Evolutionary conservation across 2,888 invertebrate species (phyloP), one percentile per base, ranked within the genome.

Genomic region (Diplazon laetatorius): DNA sequence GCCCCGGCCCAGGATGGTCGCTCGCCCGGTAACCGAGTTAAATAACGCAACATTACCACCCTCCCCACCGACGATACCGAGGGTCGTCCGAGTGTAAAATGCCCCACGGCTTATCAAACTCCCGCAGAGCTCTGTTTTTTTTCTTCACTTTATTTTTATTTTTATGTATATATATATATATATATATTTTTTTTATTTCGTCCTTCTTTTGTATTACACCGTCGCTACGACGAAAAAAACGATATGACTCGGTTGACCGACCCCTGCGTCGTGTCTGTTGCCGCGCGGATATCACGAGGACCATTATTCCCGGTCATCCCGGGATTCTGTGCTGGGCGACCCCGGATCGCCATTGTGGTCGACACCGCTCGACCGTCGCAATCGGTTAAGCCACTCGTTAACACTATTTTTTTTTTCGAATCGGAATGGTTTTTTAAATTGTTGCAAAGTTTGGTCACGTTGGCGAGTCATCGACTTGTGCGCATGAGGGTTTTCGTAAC

Each of bases 51-150:
- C 88, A 88, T 89, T 87, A 87, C 86, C 90, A 88, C 87, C 87
- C 88, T 86, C 79, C 78, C 78, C 48, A 18, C 85, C 78, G 50
- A 18, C 85, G 86, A 87, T 87, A 87, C 86, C 86, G 83, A 85
- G 84, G 85, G 71, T 83, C 88, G 90, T 85, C 89, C 90, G 87
- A 90, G 91, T 91, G 91, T 91, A 90, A 91, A 91, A 91, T 90
- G 90, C 90, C 88, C 88, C 87, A 83, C 66, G 87, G 91, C 91
- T 91, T 91, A 91, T 91, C 91, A 87, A 86, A 63, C 84, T 82
- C 85, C 87, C 85, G 89, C 89, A 89, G 88, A 84, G 85, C 84
- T 89, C 87, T 88, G 85, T 87, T 87, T 84, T n/a, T n/a, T 57
- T 87, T 87, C 83, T n/a, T 42, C 48, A 42, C 83, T n/a, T n/a